These are phyloP conservation scores for Drosophila equinoxialis DNA, from an alignment of 1,140 invertebrate species.

Conservation along the genomic window DNA sequence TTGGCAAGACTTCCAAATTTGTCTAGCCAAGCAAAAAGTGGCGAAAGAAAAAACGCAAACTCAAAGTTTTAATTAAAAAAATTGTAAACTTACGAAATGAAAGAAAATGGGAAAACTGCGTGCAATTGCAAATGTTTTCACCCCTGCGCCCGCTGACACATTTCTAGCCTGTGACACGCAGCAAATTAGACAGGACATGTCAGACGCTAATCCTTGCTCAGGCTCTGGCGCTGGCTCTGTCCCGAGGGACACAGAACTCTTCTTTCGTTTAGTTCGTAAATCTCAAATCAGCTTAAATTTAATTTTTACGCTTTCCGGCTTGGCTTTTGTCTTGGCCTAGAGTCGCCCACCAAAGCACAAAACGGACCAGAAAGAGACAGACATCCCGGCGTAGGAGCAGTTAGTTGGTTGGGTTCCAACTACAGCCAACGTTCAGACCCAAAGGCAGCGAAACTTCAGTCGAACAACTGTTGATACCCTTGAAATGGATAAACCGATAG, in stretches of 20 bases:
- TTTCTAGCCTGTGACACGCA: conserved; percentile 27
- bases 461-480: conserved; percentile 22
- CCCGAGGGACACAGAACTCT: not conserved
- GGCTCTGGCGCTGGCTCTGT: not conserved
- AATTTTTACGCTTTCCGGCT: conserved; percentile 63
- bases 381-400: conserved; percentile 9
- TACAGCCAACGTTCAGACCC: conserved; percentile 9
- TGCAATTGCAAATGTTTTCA: conserved; percentile 36
- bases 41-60: conserved; percentile 6
- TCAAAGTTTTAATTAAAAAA: conserved; percentile 75
- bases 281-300: conserved; percentile 75
- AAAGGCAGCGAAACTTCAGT: conserved; percentile 51
- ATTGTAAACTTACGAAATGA: conserved; percentile 37
- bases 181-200: conserved; percentile 45
- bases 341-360: not conserved
- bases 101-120: conserved; percentile 32
- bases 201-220: conserved; percentile 34
- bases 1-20: conserved; percentile 28
- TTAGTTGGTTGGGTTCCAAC: conserved; percentile 5
- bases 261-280: conserved; percentile 31
- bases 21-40: conserved; percentile 23
- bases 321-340: conserved; percentile 6
- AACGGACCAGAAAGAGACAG: conserved; percentile 12
- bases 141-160: not conserved
- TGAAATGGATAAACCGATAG: not conserved